Conservation (phyloP, 2,113 vertebrate genomes). For the Ancistrus triradiatus region DNA sequence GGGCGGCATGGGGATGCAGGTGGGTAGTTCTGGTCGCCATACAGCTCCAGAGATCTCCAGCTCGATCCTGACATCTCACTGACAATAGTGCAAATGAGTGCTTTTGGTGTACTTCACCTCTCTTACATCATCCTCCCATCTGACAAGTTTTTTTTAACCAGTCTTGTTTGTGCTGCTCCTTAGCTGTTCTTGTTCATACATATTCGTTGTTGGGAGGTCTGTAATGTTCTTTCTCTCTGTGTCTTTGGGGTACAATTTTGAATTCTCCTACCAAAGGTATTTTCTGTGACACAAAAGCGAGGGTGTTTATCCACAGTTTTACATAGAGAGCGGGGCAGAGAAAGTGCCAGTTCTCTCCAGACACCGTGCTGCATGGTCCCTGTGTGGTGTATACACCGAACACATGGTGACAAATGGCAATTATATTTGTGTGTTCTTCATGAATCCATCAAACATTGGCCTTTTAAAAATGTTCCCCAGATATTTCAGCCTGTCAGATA, state of each 20-base stretch:
- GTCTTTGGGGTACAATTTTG: slow-evolving; percentile 72
- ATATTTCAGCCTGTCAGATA: slow-evolving; percentile 76
- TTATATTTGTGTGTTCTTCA: slow-evolving; percentile 82
- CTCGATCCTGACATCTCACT: no score
- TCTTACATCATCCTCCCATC: slow-evolving; percentile 56
- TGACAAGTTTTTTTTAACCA: slow-evolving; percentile 57
- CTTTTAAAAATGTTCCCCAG: slow-evolving; percentile 80
- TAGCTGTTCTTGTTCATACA: slow-evolving; percentile 61
- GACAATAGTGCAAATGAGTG: slow-evolving; percentile 58
- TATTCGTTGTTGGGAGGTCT: slow-evolving; percentile 59
- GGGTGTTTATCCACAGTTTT: slow-evolving; percentile 70
- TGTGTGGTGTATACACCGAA: slow-evolving; percentile 64
- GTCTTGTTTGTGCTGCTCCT: slow-evolving; percentile 67
- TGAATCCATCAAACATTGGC: slow-evolving; percentile 80
- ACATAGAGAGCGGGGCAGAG: slow-evolving; percentile 60
- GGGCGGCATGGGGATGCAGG: no score
- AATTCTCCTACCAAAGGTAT: slow-evolving; percentile 67
- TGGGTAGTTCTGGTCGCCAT: no score
- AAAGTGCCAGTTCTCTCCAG: slow-evolving; percentile 25
- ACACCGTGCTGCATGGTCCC: slow-evolving; percentile 56
- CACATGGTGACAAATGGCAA: slow-evolving; percentile 78
- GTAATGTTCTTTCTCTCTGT: slow-evolving; percentile 36
- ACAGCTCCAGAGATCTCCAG: no score
- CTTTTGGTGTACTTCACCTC: slow-evolving; percentile 47
- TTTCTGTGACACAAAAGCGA: slow-evolving; percentile 65